Evolutionary conservation across 2,888 invertebrate genomes (phyloP), one percentile per base, ranked within the genome.

Genomic region (Plebejus anna): DNA sequence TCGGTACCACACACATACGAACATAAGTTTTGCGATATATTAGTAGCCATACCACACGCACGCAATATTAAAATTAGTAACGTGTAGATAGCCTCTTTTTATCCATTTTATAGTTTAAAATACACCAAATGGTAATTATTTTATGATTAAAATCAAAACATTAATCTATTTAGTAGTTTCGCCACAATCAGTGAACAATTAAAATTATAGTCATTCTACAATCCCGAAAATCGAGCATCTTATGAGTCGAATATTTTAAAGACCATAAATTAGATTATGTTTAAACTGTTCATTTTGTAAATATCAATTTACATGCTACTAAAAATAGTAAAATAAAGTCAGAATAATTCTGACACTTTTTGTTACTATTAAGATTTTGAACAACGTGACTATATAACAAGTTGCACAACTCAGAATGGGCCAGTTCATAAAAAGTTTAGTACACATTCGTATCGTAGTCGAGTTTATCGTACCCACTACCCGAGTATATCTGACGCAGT

Each of bases 281-380:
- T 66, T 28, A 51, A 55, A 73, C 73, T 73, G 73, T 73, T 73
- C 73, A 73, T 55, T 6, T 32, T 73, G 73, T 73, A 73, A 73
- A 73, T 73, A 38, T 38, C 7, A 70, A 42, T 70, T 70, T 71
- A 71, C 0, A 42, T 22, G 13, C 22, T 71, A n/a, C 71, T 32
- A 1, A 66, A 66, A 32, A 32, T 22, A 59, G 3, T 22, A 59
- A 59, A 22, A 59, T 22, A 22, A 59, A 0, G 59, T 59, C 55
- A 55, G 55, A 55, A 16, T 55, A 55, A 16, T 55, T 55, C 16
- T 55, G 9, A 47, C 47, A 55, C 13, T 16, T 16, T 55, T 55
- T 16, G 4, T 16, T 4, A 55, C 55, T 55, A 13, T 4, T 16
- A 55, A 55, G 13, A 66, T 36, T 66, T 59, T 66, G 13, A 66